A percentile compares a stretch with the other conserved stretches of the same genome.
Evolutionary conservation across 1,140 invertebrate species (phyloP).

Genomic region (Campoletis sonorensis): DNA sequence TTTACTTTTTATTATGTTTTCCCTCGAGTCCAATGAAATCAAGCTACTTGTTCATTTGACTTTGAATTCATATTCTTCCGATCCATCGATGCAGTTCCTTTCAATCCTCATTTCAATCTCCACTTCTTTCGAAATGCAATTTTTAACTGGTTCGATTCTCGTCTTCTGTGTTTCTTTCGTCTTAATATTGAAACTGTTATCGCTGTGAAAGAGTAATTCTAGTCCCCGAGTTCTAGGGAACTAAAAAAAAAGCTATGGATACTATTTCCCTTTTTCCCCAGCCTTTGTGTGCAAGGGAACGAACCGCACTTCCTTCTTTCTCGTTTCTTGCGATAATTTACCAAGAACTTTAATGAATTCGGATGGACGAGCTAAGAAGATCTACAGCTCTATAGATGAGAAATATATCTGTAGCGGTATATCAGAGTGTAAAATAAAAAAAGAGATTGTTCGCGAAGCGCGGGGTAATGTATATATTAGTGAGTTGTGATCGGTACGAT

Average conservation of each 20-base stretch:
- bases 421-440: constrained; percentile 26
- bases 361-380: constrained; percentile 60
- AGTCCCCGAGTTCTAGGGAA: background rate
- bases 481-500: constrained; percentile 37
- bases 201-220: background rate
- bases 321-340: constrained; percentile 47
- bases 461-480: constrained; percentile 1
- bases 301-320: background rate
- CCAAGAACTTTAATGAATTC: constrained; percentile 73
- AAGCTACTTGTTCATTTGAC: constrained; percentile 5
- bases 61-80: background rate
- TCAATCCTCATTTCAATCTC: background rate
- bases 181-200: background rate
- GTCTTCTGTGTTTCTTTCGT: background rate
- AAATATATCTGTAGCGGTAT: constrained; percentile 16
- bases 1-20: no score
- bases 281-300: background rate
- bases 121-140: constrained; percentile 17
- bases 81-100: background rate
- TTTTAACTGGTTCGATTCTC: background rate
- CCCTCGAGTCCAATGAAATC: background rate
- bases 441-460: background rate
- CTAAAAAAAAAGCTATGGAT: background rate
- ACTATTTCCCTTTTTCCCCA: background rate
- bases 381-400: constrained; percentile 47